These are phyloP conservation scores for Sprattus sprattus DNA, from an alignment of 2,113 vertebrate species.

Conservation along the genomic window DNA sequence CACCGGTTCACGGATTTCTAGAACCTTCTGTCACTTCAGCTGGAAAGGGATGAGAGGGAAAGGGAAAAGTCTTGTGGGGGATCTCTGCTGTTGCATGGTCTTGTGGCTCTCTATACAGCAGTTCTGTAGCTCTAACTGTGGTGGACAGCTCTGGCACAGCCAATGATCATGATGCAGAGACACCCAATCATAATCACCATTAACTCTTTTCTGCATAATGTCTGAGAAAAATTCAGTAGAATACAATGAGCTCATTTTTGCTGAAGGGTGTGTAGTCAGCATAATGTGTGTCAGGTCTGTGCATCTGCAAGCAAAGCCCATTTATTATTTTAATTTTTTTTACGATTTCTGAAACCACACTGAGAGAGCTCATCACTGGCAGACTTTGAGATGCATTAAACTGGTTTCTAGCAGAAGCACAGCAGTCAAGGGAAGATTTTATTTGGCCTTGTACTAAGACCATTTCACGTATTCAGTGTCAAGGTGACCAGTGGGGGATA, in stretches of 20 bases:
- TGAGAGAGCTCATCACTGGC: not conserved
- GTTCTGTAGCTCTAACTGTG: not conserved
- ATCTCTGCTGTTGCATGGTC: not conserved
- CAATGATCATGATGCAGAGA: not conserved
- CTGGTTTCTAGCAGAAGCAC: not conserved
- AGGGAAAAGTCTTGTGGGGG: not conserved
- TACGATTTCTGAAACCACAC: not conserved
- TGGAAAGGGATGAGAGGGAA: not conserved
- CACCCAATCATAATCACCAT: not conserved
- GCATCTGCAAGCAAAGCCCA: not conserved
- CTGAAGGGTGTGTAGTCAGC: not conserved
- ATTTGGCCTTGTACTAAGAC: not conserved
- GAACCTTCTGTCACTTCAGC: not conserved
- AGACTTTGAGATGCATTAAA: not conserved
- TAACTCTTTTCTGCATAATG: not conserved
- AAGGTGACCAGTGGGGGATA: not conserved
- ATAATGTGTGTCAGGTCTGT: not conserved
- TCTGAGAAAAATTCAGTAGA: not conserved
- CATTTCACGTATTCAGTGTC: not conserved
- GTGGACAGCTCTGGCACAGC: not conserved
- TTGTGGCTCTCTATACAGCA: too few species aligned
- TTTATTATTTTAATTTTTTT: not conserved
- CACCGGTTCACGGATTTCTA: not conserved
- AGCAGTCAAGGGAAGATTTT: not conserved
- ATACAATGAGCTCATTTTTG: not conserved